Conservation (phyloP, 2,113 vertebrate genomes). For the Melospiza georgiana region DNA sequence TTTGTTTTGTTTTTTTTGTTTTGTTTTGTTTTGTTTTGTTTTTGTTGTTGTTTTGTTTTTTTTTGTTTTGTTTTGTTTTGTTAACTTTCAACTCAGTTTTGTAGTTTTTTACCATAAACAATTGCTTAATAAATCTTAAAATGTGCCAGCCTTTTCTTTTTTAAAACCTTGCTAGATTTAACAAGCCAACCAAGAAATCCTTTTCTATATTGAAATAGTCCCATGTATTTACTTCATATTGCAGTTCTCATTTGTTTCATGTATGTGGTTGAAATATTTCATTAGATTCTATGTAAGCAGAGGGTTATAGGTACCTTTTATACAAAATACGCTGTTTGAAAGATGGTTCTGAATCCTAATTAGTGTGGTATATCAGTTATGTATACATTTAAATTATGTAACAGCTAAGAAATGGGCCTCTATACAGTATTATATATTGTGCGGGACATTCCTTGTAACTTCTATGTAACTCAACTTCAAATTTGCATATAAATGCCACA, state of each 20-base stretch:
- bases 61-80: too few relatives aligned
- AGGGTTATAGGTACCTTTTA: background rate
- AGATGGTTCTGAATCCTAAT: background rate
- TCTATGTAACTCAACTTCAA: background rate
- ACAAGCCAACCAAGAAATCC: background rate
- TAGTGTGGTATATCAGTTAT: background rate
- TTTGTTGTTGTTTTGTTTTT: too few relatives aligned
- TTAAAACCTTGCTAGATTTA: background rate
- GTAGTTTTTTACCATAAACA: background rate
- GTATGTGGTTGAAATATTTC: background rate
- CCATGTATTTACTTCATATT: background rate
- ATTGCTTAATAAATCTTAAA: background rate
- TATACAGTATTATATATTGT: background rate
- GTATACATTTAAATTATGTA: background rate
- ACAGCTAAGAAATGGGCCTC: background rate
- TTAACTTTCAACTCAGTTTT: background rate
- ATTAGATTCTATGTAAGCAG: background rate
- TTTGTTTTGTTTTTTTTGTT: too few relatives aligned
- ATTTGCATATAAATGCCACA: background rate
- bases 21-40: too few relatives aligned
- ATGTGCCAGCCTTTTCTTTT: background rate
- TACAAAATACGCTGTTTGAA: rapidly evolving
- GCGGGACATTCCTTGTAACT: background rate
- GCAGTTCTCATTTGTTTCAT: background rate
- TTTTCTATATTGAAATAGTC: background rate